phyloP scores from a whole-genome alignment of 2,797 vertebrate species.

The Molossus alvarezi region DNA sequence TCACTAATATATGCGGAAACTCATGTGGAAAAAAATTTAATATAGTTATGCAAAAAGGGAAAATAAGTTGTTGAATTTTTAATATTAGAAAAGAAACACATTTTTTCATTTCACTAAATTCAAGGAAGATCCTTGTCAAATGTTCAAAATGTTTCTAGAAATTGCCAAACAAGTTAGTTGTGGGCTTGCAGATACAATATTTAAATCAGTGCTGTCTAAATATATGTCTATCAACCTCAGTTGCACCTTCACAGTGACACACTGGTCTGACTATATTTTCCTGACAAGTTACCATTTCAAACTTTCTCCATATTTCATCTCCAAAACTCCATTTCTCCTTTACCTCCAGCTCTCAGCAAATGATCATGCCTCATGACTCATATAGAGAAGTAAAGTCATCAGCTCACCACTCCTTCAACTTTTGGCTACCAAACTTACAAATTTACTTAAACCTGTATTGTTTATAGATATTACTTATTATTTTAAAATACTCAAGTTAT shows the following conservation, averaged over 20 bases:
- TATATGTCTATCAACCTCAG: not conserved
- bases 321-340: rapidly evolving
- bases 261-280: not conserved
- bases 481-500: not conserved
- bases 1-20: not conserved
- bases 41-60: not conserved
- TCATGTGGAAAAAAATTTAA: not conserved
- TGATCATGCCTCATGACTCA: not conserved
- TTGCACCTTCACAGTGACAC: not conserved
- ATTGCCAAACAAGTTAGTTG: not conserved
- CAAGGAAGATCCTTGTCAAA: not conserved
- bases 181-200: not conserved
- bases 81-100: not conserved
- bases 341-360: not conserved
- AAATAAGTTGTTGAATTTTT: constrained; percentile 26
- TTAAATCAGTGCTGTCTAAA: not conserved
- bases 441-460: not conserved
- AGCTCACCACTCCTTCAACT: not conserved
- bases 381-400: not conserved
- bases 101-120: not conserved
- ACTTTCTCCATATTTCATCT: not conserved
- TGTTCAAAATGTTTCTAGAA: not conserved
- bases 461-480: not conserved
- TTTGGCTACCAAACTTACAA: not conserved
- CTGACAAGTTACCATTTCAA: not conserved